Evolutionary conservation across 2,888 invertebrate genomes (phyloP).

Genomic region (Coleophora deauratella): DNA sequence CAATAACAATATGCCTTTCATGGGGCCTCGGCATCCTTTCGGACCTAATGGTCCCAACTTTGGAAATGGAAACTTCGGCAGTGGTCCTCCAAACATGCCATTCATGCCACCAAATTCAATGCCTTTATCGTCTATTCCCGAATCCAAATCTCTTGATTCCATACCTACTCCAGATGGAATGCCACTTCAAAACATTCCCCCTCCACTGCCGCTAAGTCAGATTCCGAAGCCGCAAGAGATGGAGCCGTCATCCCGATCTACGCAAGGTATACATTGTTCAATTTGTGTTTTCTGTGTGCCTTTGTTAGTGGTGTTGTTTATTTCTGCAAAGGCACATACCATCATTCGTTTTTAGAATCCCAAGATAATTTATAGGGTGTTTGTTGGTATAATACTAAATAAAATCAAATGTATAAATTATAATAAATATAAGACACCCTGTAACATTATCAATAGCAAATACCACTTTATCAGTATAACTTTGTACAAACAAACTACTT

Average conservation of each 20-base stretch:
- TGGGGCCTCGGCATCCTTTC: slow-evolving; percentile 53
- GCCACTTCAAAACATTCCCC: slow-evolving; percentile 76
- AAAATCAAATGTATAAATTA: no score
- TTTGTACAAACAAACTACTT: no score
- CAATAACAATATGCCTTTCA: slow-evolving; percentile 46
- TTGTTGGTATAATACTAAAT: no score
- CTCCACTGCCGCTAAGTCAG: slow-evolving; percentile 74
- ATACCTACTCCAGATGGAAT: slow-evolving; percentile 52
- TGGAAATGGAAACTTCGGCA: slow-evolving; percentile 23
- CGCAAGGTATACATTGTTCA: slow-evolving; percentile 26
- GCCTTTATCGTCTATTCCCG: slow-evolving; percentile 25
- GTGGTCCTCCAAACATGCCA: slow-evolving; percentile 40
- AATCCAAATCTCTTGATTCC: slow-evolving; percentile 32
- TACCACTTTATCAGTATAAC: no score
- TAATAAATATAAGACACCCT: no score
- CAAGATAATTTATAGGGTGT: no score
- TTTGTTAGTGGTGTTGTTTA: no score
- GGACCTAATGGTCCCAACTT: slow-evolving; percentile 51
- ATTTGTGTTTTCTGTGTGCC: no score
- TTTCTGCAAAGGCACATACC: no score
- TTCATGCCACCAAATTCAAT: slow-evolving; percentile 39
- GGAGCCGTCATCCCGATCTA: slow-evolving; percentile 38
- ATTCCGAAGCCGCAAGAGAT: slow-evolving; percentile 77
- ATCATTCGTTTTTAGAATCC: slow-evolving; percentile 39
- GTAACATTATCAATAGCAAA: no score